A percentile compares a stretch with the other conserved stretches of the same genome.
These are phyloP conservation scores for Neoniphon sammara DNA, from an alignment of 2,797 vertebrate genomes.

Conservation along the genomic window DNA sequence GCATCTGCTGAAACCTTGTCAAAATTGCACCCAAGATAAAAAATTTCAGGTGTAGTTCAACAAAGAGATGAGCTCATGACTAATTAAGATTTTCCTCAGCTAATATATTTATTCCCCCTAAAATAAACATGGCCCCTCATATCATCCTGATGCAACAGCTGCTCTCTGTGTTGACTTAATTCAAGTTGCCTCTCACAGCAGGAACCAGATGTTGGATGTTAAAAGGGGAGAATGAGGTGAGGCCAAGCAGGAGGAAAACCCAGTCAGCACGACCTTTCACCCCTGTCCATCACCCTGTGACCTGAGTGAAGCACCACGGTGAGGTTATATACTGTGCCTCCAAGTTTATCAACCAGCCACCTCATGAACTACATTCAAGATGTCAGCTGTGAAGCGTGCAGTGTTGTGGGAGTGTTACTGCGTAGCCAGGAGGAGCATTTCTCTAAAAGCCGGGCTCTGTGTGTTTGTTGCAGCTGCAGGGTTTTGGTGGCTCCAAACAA, in stretches of 20 bases:
- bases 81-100: background rate
- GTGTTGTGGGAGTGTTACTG: background rate
- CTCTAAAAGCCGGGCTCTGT: no score
- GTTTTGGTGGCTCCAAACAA: no score
- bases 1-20: background rate
- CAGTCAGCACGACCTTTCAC: constrained; percentile 72
- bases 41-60: background rate
- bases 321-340: constrained; percentile 23
- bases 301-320: constrained; percentile 70
- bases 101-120: background rate
- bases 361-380: background rate
- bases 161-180: background rate
- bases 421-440: background rate
- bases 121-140: no score
- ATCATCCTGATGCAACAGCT: background rate
- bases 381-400: background rate
- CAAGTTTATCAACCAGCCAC: constrained; percentile 8
- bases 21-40: background rate
- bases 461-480: no score
- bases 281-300: constrained; percentile 76
- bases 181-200: constrained; percentile 32
- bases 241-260: constrained; percentile 16
- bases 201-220: constrained; percentile 7
- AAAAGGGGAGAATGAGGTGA: background rate
- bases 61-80: background rate